Percentiles rank a stretch among this genome's conserved stretches.
Conservation (phyloP, 1,140 invertebrate genomes). For the Drosophila repleta region DNA sequence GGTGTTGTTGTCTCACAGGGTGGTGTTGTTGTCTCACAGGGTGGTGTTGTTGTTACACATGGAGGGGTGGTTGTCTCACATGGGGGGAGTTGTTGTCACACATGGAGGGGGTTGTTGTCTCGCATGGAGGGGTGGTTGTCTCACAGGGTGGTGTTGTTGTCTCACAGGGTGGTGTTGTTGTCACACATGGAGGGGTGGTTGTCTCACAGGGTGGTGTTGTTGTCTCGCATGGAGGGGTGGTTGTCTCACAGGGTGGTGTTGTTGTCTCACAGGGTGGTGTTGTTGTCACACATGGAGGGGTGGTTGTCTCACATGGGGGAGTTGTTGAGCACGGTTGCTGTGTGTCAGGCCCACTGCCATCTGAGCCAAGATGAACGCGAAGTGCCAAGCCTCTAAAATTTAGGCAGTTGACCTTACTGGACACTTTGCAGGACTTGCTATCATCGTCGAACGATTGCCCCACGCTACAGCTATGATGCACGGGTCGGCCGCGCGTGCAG, state of each 20-base stretch:
- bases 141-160: background rate
- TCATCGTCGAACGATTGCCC: slow-evolving; percentile 29
- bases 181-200: slow-evolving; percentile 11
- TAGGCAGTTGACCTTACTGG: slow-evolving; percentile 29
- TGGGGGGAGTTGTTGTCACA: too few species aligned
- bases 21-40: slow-evolving; percentile 11
- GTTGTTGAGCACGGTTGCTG: slow-evolving; percentile 30
- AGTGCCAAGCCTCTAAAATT: slow-evolving; percentile 24
- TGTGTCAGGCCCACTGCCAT: background rate
- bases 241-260: background rate
- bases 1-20: slow-evolving; percentile 6
- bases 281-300: background rate
- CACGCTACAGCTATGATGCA: slow-evolving; percentile 26
- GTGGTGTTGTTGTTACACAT: too few species aligned
- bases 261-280: background rate
- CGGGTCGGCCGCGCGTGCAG: slow-evolving; percentile 11
- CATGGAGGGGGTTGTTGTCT: background rate
- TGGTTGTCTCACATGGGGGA: slow-evolving; percentile 6
- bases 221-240: background rate
- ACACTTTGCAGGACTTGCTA: slow-evolving; percentile 12
- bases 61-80: too few species aligned
- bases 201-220: background rate
- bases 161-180: background rate
- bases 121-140: background rate
- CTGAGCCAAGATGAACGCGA: background rate